Evolutionary conservation across 1,140 invertebrate genomes (phyloP).

Genomic region (Leptinotarsa defecta): DNA sequence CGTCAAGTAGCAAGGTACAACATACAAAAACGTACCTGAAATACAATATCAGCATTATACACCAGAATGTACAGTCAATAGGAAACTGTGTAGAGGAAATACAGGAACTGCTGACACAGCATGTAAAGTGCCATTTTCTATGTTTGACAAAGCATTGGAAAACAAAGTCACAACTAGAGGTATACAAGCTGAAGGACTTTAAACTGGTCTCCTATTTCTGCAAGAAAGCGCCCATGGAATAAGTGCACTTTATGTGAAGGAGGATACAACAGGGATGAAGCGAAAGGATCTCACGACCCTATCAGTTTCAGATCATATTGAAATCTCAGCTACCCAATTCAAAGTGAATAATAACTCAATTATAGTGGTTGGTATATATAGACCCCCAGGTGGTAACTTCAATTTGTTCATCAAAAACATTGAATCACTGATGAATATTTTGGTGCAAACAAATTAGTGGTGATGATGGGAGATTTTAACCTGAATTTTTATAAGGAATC

Average conservation of each 20-base stretch:
- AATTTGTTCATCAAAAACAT: neutral
- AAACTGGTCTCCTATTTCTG: constrained; percentile 16
- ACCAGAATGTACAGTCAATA: constrained; percentile 25
- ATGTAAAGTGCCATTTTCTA: constrained; percentile 21
- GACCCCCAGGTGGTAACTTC: neutral
- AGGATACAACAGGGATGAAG: neutral
- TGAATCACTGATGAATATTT: neutral
- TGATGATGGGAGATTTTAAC: neutral
- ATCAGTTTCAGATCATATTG: neutral
- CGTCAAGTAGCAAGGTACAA: too few relatives aligned
- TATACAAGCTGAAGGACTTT: constrained; percentile 9
- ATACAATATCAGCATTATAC: constrained; percentile 20
- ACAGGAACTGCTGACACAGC: constrained; percentile 13
- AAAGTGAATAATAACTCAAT: neutral
- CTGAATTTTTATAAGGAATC: neutral
- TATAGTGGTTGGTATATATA: neutral
- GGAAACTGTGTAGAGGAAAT: constrained; percentile 19
- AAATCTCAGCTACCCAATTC: neutral
- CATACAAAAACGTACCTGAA: too few relatives aligned
- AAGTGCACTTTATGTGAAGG: neutral
- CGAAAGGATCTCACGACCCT: neutral
- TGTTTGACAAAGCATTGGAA: constrained; percentile 26
- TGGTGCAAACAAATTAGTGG: neutral
- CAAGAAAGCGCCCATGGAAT: constrained; percentile 7
- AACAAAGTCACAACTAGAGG: constrained; percentile 11